Percentiles rank a stretch among this genome's conserved stretches.
Conservation (phyloP, 2,797 vertebrate species). For the Myripristis jacobus region DNA sequence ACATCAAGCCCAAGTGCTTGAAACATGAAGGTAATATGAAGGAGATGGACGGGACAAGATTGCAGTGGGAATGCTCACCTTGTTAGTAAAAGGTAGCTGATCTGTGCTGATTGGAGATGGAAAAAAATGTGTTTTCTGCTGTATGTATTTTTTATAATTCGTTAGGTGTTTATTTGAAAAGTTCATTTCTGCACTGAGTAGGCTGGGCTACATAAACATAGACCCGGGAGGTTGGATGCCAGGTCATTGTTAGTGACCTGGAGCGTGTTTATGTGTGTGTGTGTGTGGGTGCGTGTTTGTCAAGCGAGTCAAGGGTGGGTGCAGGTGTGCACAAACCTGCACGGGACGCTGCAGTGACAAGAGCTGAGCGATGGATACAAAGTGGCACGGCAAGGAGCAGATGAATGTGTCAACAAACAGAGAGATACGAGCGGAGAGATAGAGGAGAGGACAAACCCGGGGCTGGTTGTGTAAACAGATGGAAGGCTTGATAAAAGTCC, state of each 20-base stretch:
- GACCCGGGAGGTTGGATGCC: background rate
- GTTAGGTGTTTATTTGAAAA: slow-evolving; percentile 9
- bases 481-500: slow-evolving; percentile 56
- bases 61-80: background rate
- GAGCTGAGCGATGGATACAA: slow-evolving; percentile 58
- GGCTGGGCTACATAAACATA: background rate
- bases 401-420: slow-evolving; percentile 68
- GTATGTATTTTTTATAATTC: too few species aligned
- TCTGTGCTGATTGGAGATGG: background rate
- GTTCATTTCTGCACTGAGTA: slow-evolving; percentile 8
- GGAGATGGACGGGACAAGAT: background rate
- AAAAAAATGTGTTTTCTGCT: background rate
- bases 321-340: slow-evolving; percentile 39
- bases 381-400: slow-evolving; percentile 65
- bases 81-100: slow-evolving; percentile 1
- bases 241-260: slow-evolving; percentile 52
- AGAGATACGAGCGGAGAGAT: slow-evolving; percentile 68
- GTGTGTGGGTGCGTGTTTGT: slow-evolving; percentile 53
- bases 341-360: slow-evolving; percentile 35
- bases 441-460: slow-evolving; percentile 52
- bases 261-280: slow-evolving; percentile 32
- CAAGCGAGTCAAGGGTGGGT: slow-evolving; percentile 58
- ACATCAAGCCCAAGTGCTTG: background rate
- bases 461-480: slow-evolving; percentile 76
- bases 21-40: slow-evolving; percentile 13